A percentile compares a stretch with the other conserved stretches of the same genome.
Conservation (phyloP, 2,113 vertebrate species). For the Syrmaticus mikado region DNA sequence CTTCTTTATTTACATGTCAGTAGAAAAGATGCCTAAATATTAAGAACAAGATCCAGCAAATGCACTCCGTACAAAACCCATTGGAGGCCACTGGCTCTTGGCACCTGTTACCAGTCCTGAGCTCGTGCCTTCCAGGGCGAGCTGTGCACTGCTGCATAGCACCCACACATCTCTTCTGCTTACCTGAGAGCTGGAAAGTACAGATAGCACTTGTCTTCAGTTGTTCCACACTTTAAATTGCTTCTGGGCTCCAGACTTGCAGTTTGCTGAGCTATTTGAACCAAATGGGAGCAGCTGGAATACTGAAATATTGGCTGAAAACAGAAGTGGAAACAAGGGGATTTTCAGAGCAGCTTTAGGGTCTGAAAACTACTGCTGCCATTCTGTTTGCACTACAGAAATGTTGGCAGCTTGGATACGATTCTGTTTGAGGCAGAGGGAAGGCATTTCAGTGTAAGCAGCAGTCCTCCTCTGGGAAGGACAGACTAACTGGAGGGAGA, state of each 20-base stretch:
- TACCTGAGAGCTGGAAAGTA: neutral
- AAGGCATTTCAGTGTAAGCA: neutral
- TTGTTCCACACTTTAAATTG: neutral
- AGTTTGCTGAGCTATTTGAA: neutral
- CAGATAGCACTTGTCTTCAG: neutral
- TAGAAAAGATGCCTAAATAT: neutral
- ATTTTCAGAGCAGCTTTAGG: neutral
- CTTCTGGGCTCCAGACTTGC: neutral
- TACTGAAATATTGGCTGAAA: neutral
- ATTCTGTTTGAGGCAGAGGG: neutral
- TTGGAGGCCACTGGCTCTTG: neutral
- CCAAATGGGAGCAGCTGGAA: neutral
- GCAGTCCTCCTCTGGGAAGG: neutral
- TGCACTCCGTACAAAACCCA: neutral
- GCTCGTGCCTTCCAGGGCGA: accelerated
- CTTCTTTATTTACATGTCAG: neutral
- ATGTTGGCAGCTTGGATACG: neutral
- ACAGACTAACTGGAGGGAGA: neutral
- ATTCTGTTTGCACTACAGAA: neutral
- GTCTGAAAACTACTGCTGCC: neutral
- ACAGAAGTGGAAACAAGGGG: neutral
- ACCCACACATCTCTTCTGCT: neutral
- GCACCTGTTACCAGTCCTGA: neutral
- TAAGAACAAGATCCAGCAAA: neutral
- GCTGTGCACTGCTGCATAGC: neutral